These are phyloP conservation scores for Loris lydekkerianus DNA, from an alignment of 2,797 vertebrate species.

Conservation along the genomic window DNA sequence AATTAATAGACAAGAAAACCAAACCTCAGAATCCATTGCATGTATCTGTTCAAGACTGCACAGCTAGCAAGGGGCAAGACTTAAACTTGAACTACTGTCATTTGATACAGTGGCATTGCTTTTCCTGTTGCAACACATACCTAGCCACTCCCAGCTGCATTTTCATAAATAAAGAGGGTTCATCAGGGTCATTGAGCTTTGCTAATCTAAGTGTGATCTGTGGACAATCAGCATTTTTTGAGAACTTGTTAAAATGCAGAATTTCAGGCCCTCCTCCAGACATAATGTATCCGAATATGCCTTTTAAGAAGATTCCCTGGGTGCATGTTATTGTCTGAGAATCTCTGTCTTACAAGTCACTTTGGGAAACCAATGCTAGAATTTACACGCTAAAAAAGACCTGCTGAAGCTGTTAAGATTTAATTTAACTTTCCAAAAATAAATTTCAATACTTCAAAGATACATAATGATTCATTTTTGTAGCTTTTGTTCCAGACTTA, in stretches of 20 bases:
- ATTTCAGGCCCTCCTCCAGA: not conserved
- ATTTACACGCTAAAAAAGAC: not conserved
- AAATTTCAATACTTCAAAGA: slow-evolving; percentile 53
- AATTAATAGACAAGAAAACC: not conserved
- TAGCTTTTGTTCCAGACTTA: too few relatives aligned
- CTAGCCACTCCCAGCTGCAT: slow-evolving; percentile 14
- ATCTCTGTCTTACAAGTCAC: slow-evolving; percentile 18
- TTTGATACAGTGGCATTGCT: not conserved
- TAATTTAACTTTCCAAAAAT: slow-evolving; percentile 45
- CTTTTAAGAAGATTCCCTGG: not conserved
- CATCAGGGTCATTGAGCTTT: not conserved
- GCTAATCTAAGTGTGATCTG: not conserved
- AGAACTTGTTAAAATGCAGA: slow-evolving; percentile 39
- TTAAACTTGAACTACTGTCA: not conserved
- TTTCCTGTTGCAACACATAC: not conserved
- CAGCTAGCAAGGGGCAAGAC: not conserved
- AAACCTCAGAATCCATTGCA: not conserved
- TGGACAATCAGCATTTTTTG: not conserved
- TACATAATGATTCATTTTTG: not conserved
- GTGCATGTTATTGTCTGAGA: not conserved
- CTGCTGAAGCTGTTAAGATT: not conserved
- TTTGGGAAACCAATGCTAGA: slow-evolving; percentile 28
- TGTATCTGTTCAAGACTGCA: slow-evolving; percentile 7
- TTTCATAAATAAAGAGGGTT: slow-evolving; percentile 45
- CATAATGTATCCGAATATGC: not conserved